Evolutionary conservation across 2,888 invertebrate genomes (phyloP).

Genomic region (Drosophila seclusa): DNA sequence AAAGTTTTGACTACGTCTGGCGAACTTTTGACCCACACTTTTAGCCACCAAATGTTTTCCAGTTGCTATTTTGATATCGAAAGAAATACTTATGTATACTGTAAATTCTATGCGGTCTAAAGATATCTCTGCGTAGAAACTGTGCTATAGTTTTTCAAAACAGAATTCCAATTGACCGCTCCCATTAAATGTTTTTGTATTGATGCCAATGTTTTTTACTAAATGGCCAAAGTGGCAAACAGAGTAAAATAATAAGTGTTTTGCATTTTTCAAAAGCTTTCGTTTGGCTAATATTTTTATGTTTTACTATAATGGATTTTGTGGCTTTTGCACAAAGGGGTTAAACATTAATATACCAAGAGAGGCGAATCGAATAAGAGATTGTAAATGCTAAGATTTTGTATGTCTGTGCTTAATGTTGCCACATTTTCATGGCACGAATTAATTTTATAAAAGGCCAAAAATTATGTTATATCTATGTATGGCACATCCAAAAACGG

Average conservation of each 20-base stretch:
- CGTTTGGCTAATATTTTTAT: constrained; percentile 2
- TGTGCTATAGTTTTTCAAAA: constrained; percentile 1
- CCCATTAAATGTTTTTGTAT: constrained; percentile 15
- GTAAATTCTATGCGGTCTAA: background rate
- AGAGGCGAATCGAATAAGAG: background rate
- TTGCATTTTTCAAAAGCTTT: constrained; percentile 22
- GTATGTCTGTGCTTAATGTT: background rate
- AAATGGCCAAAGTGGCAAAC: constrained; percentile 23
- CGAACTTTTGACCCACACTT: constrained; percentile 74
- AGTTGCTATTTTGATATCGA: background rate
- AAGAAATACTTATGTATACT: background rate
- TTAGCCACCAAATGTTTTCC: constrained; percentile 26
- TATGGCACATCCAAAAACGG: background rate
- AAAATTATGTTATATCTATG: background rate
- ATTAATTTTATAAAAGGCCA: background rate
- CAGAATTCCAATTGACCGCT: background rate
- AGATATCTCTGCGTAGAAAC: background rate
- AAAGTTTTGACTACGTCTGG: constrained; percentile 61
- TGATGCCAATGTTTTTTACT: constrained; percentile 16
- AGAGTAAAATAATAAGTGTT: constrained; percentile 32
- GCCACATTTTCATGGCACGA: background rate
- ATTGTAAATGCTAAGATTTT: background rate
- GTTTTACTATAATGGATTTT: constrained; percentile 22
- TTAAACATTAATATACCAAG: background rate
- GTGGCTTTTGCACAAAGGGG: constrained; percentile 6